Evolutionary conservation across 2,113 vertebrate species (phyloP), one percentile per base, ranked within the genome.

Genomic region (Platysteira castanea): DNA sequence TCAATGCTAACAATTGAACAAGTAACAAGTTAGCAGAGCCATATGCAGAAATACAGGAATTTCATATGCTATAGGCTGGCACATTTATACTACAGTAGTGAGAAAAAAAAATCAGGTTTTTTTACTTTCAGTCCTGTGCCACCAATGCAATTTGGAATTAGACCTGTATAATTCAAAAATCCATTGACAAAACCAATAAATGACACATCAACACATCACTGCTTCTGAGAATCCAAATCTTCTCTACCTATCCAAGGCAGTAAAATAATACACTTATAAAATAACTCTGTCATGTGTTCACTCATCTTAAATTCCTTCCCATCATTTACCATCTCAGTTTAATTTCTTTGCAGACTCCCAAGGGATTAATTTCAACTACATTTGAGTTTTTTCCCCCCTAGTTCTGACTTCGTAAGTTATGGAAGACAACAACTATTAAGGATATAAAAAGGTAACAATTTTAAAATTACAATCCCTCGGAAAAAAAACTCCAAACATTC

Each of bases 361-460:
- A 35, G 37, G 57, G 88, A 88, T 80, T 90, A 46, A 82, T 92
- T 94, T 92, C 35, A 92, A 47, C 28, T 60, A 53, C 11, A 81
- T 60, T 41, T 46, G 37, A 81, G 47, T 28, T 89, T 57, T 68
- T n/a, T 77, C 60, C 26, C 39, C 54, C 47, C 59, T 65, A 42
- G 49, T 56, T 89, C 64, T 84, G 53, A 80, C 79, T 93, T 49
- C 24, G 5, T 86, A 91, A 81, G 21, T 93, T 82, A 54, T 10
- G 33, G 44, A 86, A 22, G 18, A 79, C 50, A 94, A 56, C 19
- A 90, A 91, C 47, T 50, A 88, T 18, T 56, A 94, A 90, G 30
- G 84, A 83, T 89, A 88, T n/a, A 79, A 84, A 96, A 96, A 97
- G 96, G 79, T 94, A 93, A 84, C 49, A 84, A 84, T 81, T 81